These are phyloP conservation scores for Pediacus dermestoides DNA, from an alignment of 2,888 invertebrate genomes.

Conservation along the genomic window DNA sequence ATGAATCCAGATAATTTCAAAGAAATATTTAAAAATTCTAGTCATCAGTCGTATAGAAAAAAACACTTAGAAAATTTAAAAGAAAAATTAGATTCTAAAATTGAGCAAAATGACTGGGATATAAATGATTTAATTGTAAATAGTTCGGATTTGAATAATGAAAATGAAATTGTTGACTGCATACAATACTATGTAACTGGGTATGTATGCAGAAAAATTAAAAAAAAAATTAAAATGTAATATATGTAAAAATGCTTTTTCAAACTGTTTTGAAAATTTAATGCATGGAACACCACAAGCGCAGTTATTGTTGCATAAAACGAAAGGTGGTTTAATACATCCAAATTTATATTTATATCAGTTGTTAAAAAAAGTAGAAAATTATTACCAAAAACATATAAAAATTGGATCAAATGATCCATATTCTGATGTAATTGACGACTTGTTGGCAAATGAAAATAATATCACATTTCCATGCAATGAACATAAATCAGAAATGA, in stretches of 20 bases:
- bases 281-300: background rate
- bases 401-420: background rate
- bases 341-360: background rate
- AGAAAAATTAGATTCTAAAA: no score
- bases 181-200: background rate
- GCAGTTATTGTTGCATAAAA: background rate
- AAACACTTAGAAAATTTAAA: no score
- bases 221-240: background rate
- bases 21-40: no score
- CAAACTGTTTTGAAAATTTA: background rate
- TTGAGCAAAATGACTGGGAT: background rate
- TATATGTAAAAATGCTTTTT: background rate
- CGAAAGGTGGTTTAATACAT: conserved; percentile 1
- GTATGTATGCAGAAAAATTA: conserved; percentile 1
- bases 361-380: background rate
- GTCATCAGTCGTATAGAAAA: no score
- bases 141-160: conserved; percentile 1
- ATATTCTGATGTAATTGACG: background rate
- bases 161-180: background rate
- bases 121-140: background rate
- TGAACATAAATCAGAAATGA: background rate
- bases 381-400: background rate
- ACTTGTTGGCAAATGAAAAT: background rate
- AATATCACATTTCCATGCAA: background rate
- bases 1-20: no score